Percentiles rank a stretch among this genome's conserved stretches.
Evolutionary conservation across 2,888 invertebrate species (phyloP).

Genomic region (Salpingus planirostris): DNA sequence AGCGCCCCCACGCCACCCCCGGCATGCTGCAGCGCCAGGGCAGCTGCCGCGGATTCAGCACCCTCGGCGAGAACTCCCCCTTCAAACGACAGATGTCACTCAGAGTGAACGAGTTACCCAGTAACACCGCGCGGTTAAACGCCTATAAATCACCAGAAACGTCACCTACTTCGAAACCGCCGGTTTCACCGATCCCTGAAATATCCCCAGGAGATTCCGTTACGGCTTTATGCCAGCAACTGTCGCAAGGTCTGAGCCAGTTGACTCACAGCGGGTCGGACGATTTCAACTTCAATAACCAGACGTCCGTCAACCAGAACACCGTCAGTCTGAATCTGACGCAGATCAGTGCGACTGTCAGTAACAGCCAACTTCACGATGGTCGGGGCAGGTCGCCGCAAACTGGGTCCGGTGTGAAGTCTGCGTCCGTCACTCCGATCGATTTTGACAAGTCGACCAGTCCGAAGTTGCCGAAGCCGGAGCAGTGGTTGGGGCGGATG

Average conservation of each 20-base stretch:
- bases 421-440: constrained; percentile 11
- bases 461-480: constrained; percentile 61
- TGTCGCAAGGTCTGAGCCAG: constrained; percentile 58
- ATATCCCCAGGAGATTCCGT: constrained; percentile 61
- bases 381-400: constrained; percentile 6
- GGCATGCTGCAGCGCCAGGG: constrained; percentile 92
- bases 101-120: constrained; percentile 89
- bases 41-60: constrained; percentile 85
- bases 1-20: constrained; percentile 91
- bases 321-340: constrained; percentile 38
- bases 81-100: constrained; percentile 95
- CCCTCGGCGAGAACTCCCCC: constrained; percentile 69
- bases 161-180: constrained; percentile 30
- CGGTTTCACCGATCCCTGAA: constrained; percentile 72
- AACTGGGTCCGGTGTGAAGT: constrained; percentile 10
- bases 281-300: constrained; percentile 50
- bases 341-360: constrained; percentile 30
- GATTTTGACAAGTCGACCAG: constrained; percentile 19
- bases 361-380: constrained; percentile 1
- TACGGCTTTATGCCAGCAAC: constrained; percentile 67
- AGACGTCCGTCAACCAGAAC: constrained; percentile 48
- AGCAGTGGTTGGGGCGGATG: constrained; percentile 74
- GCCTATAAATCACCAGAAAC: constrained; percentile 35
- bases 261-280: constrained; percentile 52
- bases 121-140: constrained; percentile 76